These are phyloP conservation scores for Nesoenas mayeri DNA, from an alignment of 2,113 vertebrate genomes.

Conservation along the genomic window DNA sequence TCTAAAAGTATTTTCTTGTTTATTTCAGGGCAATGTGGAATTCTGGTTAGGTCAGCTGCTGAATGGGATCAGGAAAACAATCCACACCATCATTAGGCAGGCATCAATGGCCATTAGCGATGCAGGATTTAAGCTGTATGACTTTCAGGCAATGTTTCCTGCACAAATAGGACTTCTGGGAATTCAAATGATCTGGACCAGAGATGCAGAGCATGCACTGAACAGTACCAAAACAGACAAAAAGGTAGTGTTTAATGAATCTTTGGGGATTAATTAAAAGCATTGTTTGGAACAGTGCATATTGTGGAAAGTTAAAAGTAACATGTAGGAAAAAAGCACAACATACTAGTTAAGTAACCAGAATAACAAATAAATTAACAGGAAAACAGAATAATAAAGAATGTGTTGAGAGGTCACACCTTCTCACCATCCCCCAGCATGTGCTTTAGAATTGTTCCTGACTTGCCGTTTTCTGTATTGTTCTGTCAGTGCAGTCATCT, in stretches of 20 bases:
- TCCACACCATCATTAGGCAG: slow-evolving; percentile 80
- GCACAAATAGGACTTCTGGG: slow-evolving; percentile 77
- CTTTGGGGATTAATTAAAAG: slow-evolving; percentile 44
- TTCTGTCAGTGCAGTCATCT: not conserved
- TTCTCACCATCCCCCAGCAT: not conserved
- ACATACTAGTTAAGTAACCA: not conserved
- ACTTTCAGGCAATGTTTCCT: slow-evolving; percentile 81
- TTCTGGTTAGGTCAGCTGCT: slow-evolving; percentile 80
- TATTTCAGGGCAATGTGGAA: slow-evolving; percentile 82
- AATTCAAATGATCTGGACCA: slow-evolving; percentile 78
- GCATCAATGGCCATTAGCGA: slow-evolving; percentile 75
- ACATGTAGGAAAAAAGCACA: not conserved
- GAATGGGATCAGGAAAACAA: slow-evolving; percentile 76
- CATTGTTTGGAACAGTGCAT: not conserved
- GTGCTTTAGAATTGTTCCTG: not conserved
- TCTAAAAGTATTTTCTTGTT: slow-evolving; percentile 30
- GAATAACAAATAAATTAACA: not conserved
- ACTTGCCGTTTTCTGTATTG: not conserved
- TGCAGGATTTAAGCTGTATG: slow-evolving; percentile 74
- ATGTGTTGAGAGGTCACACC: not conserved
- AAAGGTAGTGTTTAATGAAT: slow-evolving; percentile 69
- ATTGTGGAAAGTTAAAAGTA: not conserved
- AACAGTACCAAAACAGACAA: slow-evolving; percentile 69
- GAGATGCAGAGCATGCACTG: slow-evolving; percentile 73
- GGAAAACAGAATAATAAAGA: not conserved